Evolutionary conservation across 2,113 vertebrate species (phyloP), one percentile per base, ranked within the genome.

Genomic region (Tretioscincus oriximinensis): DNA sequence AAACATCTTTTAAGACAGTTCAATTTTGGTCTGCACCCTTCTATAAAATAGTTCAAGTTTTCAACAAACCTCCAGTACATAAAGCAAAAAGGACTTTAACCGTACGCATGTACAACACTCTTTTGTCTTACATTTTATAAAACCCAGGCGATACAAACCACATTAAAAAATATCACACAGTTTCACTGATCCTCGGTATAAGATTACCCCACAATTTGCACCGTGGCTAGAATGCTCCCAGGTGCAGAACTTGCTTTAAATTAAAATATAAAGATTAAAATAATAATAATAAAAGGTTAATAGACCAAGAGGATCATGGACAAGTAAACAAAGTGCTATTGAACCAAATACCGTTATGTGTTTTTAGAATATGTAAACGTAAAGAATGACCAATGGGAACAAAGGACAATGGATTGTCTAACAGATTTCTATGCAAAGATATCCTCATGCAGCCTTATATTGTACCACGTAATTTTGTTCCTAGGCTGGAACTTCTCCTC

Each of bases 31-130:
- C 90, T 72, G 93, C 86, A 94, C 92, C 94, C 84, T 94, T 94
- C 95, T 95, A 95, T 90, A 96, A 96, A 96, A 95, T 93, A 89
- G 92, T 95, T 95, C 93, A 96, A 95, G 92, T 96, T 95, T 94
- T 94, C 93, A 93, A 93, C 90, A 93, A 94, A 93, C 93, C 93
- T 95, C 92, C 91, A 70, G 92, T 93, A 95, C 94, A 92, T 88
- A 94, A 95, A 95, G 94, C 93, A 93, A 92, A 93, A 41, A 90
- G 94, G 92, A 94, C 93, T 93, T n/a, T 91, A 90, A 94, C 95
- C 92, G 88, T 93, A 95, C 92, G 91, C 94, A 95, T 94, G 94
- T 95, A 95, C 95, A 94, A 90, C 94, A 94, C 92, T 94, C 93
- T 94, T 93, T 94, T 92, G 14, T 91, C 92, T 93, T 91, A 95